These are phyloP conservation scores for Masnerella sp. DNA, from an alignment of 2,888 invertebrate genomes.

Conservation along the genomic window DNA sequence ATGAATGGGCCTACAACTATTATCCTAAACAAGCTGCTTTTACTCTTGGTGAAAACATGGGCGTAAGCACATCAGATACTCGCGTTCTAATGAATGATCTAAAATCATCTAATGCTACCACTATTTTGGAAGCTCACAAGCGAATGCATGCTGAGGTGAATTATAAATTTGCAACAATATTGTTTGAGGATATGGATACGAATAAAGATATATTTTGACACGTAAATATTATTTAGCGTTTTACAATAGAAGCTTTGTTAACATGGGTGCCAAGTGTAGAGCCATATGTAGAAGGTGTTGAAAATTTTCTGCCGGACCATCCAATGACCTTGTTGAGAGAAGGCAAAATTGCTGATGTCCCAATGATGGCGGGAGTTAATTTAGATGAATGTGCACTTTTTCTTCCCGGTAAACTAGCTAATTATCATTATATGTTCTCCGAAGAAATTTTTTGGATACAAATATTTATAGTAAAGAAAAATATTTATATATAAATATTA, in stretches of 20 bases:
- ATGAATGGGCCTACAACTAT: constrained; percentile 67
- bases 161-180: not conserved
- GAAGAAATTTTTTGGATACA: no score
- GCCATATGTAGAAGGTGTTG: constrained; percentile 66
- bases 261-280: constrained; percentile 71
- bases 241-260: constrained; percentile 28
- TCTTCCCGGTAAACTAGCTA: constrained; percentile 44
- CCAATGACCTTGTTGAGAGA: constrained; percentile 71
- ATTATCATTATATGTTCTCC: no score
- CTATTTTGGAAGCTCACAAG: constrained; percentile 65
- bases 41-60: constrained; percentile 70
- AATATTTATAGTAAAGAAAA: no score
- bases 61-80: constrained; percentile 68
- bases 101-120: constrained; percentile 63
- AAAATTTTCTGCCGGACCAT: constrained; percentile 70
- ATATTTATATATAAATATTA: no score
- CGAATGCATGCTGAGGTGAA: constrained; percentile 28
- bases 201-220: not conserved
- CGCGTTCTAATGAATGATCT: constrained; percentile 68
- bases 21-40: constrained; percentile 69
- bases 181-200: not conserved
- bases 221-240: constrained; percentile 6
- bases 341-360: constrained; percentile 70
- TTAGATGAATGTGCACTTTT: constrained; percentile 66
- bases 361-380: constrained; percentile 68